phyloP scores from a whole-genome alignment of 2,888 invertebrate genomes.

The Sinelater perroti region DNA sequence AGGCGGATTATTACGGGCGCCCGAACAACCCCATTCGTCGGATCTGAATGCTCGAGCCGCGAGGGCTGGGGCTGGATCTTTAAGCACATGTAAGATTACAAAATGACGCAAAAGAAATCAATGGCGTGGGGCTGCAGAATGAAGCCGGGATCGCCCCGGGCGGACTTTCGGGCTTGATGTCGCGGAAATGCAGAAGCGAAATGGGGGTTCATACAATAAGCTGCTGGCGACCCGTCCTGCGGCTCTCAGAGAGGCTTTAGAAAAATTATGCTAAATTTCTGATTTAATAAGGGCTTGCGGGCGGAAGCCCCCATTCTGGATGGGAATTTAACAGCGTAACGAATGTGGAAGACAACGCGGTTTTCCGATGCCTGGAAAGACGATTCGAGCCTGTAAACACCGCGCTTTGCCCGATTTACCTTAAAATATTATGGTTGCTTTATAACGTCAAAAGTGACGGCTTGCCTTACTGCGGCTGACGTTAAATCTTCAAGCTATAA shows the following conservation, averaged over 20 bases:
- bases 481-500: too few species aligned
- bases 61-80: conserved; percentile 9
- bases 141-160: conserved; percentile 24
- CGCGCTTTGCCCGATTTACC: too few species aligned
- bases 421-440: too few species aligned
- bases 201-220: conserved; percentile 18
- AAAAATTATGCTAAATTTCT: not conserved
- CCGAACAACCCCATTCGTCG: conserved; percentile 9
- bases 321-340: too few species aligned
- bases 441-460: too few species aligned
- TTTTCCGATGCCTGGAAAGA: too few species aligned
- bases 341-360: too few species aligned
- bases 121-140: conserved; percentile 33
- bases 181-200: conserved; percentile 26
- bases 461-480: too few species aligned
- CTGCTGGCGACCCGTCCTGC: not conserved
- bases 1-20: conserved; percentile 7
- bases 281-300: too few species aligned
- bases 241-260: not conserved
- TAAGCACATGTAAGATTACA: conserved; percentile 34
- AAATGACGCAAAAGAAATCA: conserved; percentile 36
- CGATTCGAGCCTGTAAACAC: too few species aligned
- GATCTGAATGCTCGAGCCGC: conserved; percentile 9
- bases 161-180: conserved; percentile 27
- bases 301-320: too few species aligned